These are phyloP conservation scores for Cantharis rufa DNA, from an alignment of 2,888 invertebrate genomes.

Conservation along the genomic window DNA sequence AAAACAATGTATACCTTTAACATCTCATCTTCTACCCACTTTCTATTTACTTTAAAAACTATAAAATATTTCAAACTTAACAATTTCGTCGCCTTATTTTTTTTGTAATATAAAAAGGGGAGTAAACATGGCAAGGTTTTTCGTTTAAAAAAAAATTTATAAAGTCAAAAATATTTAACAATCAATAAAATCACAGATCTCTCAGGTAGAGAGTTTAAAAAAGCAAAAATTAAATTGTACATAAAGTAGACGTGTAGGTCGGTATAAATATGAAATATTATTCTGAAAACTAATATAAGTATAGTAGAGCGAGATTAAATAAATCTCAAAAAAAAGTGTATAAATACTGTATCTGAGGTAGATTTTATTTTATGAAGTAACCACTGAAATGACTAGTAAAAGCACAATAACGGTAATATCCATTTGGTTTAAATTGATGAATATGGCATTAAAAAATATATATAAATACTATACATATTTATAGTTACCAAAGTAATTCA, in stretches of 20 bases:
- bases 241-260: neutral
- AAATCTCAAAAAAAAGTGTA: constrained; percentile 30
- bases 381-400: constrained; percentile 43
- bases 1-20: neutral
- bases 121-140: neutral
- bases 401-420: constrained; percentile 47
- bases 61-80: neutral
- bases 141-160: neutral
- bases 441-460: constrained; percentile 34
- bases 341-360: constrained; percentile 50
- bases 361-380: constrained; percentile 42
- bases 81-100: neutral
- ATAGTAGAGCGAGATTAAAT: constrained; percentile 18
- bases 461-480: constrained; percentile 5
- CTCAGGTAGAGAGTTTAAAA: neutral
- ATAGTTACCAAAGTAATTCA: constrained; percentile 17
- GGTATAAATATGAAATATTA: neutral
- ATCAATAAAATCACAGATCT: neutral
- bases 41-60: neutral
- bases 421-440: constrained; percentile 46
- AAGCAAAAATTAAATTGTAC: neutral
- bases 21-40: neutral
- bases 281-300: constrained; percentile 25
- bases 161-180: neutral
- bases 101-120: neutral